Evolutionary conservation across 2,797 vertebrate genomes (phyloP).

Genomic region (Borostomias antarcticus): DNA sequence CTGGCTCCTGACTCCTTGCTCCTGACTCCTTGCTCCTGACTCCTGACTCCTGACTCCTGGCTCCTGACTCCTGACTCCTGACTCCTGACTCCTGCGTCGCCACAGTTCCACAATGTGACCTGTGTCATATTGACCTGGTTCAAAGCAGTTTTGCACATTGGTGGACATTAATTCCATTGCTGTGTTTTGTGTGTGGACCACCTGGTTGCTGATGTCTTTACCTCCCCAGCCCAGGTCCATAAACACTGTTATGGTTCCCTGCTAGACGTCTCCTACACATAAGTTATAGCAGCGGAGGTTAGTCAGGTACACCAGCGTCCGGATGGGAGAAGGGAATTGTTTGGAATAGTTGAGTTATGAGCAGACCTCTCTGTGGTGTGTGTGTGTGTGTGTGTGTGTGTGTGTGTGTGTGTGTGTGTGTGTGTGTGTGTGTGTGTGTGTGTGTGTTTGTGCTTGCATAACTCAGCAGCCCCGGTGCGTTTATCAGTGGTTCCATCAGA

Average conservation of each 20-base stretch:
- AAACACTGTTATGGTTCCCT: not conserved
- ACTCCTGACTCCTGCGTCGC: too few species aligned
- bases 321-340: conserved; percentile 58
- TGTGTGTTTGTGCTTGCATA: not conserved
- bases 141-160: too few species aligned
- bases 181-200: too few species aligned
- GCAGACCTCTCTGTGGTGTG: conserved; percentile 19
- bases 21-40: too few species aligned
- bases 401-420: conserved; percentile 26
- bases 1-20: too few species aligned
- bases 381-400: not conserved
- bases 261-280: not conserved
- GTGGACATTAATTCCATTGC: too few species aligned
- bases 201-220: too few species aligned
- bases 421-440: conserved; percentile 26
- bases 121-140: too few species aligned
- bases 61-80: too few species aligned
- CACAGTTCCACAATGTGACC: too few species aligned
- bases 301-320: conserved; percentile 62
- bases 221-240: not conserved
- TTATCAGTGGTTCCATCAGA: not conserved
- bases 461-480: not conserved
- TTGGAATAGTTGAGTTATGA: conserved; percentile 61
- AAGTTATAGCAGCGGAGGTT: conserved; percentile 21
- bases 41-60: too few species aligned